Percentiles rank a stretch among this genome's conserved stretches.
Evolutionary conservation across 2,797 vertebrate species (phyloP).

Genomic region (Oryzias dopingdopingensis): DNA sequence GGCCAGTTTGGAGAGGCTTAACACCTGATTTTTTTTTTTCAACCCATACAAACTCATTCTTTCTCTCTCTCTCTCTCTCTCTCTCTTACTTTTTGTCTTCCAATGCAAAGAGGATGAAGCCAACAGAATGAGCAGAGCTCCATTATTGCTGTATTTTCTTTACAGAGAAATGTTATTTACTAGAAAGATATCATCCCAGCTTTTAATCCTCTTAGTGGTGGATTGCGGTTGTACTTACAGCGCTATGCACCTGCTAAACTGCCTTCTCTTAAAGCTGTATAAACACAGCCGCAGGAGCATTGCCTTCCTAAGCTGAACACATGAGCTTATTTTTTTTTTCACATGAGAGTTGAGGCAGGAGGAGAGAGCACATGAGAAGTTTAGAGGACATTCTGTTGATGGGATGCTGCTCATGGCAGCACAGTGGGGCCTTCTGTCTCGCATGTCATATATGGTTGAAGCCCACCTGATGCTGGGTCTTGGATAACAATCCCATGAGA

Average conservation of each 20-base stretch:
- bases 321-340: conserved; percentile 46
- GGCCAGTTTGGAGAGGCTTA: conserved; percentile 76
- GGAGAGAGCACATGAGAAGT: conserved; percentile 57
- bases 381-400: conserved; percentile 66
- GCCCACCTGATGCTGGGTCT: conserved; percentile 51
- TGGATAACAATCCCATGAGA: conserved; percentile 38
- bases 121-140: conserved; percentile 70
- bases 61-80: conserved; percentile 32
- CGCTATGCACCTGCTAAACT: conserved; percentile 83
- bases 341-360: conserved; percentile 41
- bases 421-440: conserved; percentile 24
- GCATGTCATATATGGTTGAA: conserved; percentile 47
- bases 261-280: conserved; percentile 82
- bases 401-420: conserved; percentile 37
- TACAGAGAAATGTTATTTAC: conserved; percentile 81
- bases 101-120: conserved; percentile 78
- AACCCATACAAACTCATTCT: conserved; percentile 73
- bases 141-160: conserved; percentile 78
- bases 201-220: conserved; percentile 85
- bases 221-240: conserved; percentile 84
- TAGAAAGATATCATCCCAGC: conserved; percentile 82
- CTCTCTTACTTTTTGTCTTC: conserved; percentile 77
- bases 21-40: conserved; percentile 68
- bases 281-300: conserved; percentile 76
- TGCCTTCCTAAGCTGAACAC: conserved; percentile 62